A percentile compares a stretch with the other conserved stretches of the same genome.
Conservation (phyloP, 2,113 vertebrate genomes). For the Triplophysa tibetana region DNA sequence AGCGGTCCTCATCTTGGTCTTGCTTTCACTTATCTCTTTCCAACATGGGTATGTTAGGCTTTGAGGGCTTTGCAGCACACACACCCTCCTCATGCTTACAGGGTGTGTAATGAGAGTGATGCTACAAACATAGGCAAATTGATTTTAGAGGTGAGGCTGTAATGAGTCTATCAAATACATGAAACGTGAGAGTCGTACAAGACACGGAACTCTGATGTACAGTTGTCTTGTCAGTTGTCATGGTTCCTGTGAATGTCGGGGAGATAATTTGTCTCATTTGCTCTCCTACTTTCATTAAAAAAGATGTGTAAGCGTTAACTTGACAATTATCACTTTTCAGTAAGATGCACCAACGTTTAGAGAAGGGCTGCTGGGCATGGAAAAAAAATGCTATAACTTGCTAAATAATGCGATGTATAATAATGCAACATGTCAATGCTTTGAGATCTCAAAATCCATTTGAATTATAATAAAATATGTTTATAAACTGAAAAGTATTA, state of each 20-base stretch:
- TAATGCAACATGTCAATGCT: no score
- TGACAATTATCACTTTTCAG: slow-evolving; percentile 60
- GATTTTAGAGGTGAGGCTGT: slow-evolving; percentile 58
- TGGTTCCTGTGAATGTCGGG: slow-evolving; percentile 52
- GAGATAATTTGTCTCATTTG: slow-evolving; percentile 63
- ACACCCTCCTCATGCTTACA: slow-evolving; percentile 47
- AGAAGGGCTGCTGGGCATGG: no score
- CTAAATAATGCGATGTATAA: no score
- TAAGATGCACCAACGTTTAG: slow-evolving; percentile 44
- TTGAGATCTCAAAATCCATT: no score
- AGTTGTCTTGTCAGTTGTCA: slow-evolving; percentile 49
- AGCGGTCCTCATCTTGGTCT: slow-evolving; percentile 23
- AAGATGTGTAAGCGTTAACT: slow-evolving; percentile 11
- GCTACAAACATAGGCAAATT: slow-evolving; percentile 47
- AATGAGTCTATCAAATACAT: slow-evolving; percentile 55
- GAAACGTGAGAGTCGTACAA: slow-evolving; percentile 40
- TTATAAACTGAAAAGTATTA: no score
- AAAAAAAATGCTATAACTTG: no score
- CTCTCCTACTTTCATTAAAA: slow-evolving; percentile 9
- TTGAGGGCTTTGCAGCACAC: slow-evolving; percentile 39
- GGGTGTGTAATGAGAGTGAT: slow-evolving; percentile 52
- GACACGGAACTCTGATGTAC: slow-evolving; percentile 38
- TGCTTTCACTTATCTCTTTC: slow-evolving; percentile 51
- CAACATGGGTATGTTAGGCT: slow-evolving; percentile 40
- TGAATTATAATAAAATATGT: no score